A percentile compares a stretch with the other conserved stretches of the same genome.
Conservation (phyloP, 2,113 vertebrate species). For the Rhagologus leucostigma region DNA sequence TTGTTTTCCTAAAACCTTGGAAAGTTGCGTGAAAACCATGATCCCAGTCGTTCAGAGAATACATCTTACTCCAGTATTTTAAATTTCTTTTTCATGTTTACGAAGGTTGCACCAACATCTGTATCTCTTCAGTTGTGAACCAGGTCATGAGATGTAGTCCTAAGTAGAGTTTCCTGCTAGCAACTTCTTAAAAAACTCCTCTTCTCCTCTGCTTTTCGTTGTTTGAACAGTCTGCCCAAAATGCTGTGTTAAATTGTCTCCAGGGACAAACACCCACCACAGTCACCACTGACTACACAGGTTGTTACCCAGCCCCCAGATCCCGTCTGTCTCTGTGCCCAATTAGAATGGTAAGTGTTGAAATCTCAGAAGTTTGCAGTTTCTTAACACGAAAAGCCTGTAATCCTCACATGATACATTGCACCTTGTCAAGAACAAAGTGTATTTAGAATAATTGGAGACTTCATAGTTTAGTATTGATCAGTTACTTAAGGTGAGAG, state of each 20-base stretch:
- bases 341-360: not conserved
- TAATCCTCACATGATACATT: not conserved
- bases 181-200: not conserved
- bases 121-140: not conserved
- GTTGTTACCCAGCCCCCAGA: not conserved
- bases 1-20: not conserved
- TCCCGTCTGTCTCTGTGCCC: fast-evolving
- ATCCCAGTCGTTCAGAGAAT: not conserved
- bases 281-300: not conserved
- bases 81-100: not conserved
- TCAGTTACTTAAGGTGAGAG: not conserved
- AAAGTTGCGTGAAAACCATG: not conserved
- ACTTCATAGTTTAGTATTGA: not conserved
- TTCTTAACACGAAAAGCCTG: not conserved
- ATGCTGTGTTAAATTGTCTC: not conserved
- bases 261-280: not conserved
- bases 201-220: not conserved
- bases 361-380: not conserved
- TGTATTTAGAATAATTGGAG: not conserved
- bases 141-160: not conserved
- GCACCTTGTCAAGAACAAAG: not conserved
- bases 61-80: not conserved
- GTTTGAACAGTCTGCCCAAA: not conserved
- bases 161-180: not conserved
- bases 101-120: not conserved